Evolutionary conservation across 2,797 vertebrate genomes (phyloP).

Genomic region (Vireo griseus): DNA sequence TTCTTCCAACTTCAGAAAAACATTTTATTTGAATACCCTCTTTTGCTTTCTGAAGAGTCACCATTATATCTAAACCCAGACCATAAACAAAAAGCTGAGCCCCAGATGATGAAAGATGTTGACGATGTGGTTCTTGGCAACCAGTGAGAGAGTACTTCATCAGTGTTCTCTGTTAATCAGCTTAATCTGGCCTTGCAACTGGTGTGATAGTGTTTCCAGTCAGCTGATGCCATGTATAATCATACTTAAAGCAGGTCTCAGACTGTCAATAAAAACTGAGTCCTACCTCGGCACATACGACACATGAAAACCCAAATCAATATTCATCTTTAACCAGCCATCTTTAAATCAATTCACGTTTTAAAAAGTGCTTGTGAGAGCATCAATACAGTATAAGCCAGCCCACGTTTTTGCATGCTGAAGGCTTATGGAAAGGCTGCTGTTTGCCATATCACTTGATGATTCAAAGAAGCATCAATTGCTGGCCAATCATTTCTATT

Average conservation of each 20-base stretch:
- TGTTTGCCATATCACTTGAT: background rate
- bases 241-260: background rate
- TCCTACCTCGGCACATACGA: background rate
- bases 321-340: background rate
- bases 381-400: background rate
- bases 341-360: background rate
- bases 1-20: constrained; percentile 22
- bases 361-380: background rate
- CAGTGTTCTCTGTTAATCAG: background rate
- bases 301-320: background rate
- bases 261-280: background rate
- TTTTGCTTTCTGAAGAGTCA: constrained; percentile 12
- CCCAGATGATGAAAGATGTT: constrained; percentile 14
- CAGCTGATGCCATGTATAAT: constrained; percentile 22
- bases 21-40: constrained; percentile 11
- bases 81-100: background rate
- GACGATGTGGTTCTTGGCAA: background rate
- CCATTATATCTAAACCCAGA: constrained; percentile 14
- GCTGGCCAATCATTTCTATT: background rate
- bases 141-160: background rate
- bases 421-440: background rate
- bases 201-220: constrained; percentile 2
- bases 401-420: background rate
- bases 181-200: constrained; percentile 2
- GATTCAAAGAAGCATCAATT: background rate